phyloP scores from a whole-genome alignment of 2,888 invertebrate genomes.

The Morpho achilles region DNA sequence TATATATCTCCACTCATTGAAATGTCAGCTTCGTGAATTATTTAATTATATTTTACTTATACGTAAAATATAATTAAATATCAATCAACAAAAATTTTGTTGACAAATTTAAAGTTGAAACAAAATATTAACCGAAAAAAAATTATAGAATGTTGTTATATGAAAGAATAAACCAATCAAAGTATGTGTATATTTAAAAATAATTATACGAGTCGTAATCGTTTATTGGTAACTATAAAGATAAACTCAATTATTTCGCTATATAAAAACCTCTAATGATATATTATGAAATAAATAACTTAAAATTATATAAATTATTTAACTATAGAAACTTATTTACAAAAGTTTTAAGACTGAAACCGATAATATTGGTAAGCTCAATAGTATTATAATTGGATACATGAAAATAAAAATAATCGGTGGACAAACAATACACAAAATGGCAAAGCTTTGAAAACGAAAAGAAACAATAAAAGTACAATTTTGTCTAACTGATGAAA shows the following conservation, averaged over 20 bases:
- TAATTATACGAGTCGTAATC: slow-evolving; percentile 30
- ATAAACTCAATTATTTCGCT: slow-evolving; percentile 24
- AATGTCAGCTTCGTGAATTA: no score
- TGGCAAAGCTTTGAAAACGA: background rate
- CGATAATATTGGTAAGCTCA: background rate
- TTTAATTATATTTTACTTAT: no score
- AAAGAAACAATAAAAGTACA: background rate
- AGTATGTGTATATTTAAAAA: slow-evolving; percentile 25
- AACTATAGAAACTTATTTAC: slow-evolving; percentile 48
- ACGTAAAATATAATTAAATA: no score
- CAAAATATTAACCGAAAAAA: no score
- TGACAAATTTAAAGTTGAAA: no score
- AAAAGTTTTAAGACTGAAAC: slow-evolving; percentile 36
- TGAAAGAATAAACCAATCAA: slow-evolving; percentile 25
- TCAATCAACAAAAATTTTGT: no score
- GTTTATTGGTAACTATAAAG: slow-evolving; percentile 49
- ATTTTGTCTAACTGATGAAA: no score
- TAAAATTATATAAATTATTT: slow-evolving; percentile 34
- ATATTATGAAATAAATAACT: slow-evolving; percentile 55
- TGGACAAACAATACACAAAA: slow-evolving; percentile 11
- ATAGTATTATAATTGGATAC: slow-evolving; percentile 9
- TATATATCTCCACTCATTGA: no score
- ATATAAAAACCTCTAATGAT: slow-evolving; percentile 39
- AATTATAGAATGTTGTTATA: background rate
- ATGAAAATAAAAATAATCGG: slow-evolving; percentile 13